A percentile compares a stretch with the other conserved stretches of the same genome.
phyloP scores from a whole-genome alignment of 1,140 invertebrate genomes.

The Saccostrea cuccullata region DNA sequence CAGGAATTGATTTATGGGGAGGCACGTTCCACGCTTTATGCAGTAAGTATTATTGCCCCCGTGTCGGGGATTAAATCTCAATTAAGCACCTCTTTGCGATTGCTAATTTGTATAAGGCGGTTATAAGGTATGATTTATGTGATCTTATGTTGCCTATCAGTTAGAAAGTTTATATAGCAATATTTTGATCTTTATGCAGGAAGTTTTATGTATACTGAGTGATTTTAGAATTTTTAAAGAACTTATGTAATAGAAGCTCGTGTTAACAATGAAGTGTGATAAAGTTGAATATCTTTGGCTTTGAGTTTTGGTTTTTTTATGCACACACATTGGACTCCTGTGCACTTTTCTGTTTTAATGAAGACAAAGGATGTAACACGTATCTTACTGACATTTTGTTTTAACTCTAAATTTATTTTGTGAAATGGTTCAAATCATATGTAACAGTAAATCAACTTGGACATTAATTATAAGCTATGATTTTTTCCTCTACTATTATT shows the following conservation, averaged over 20 bases:
- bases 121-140: conserved; percentile 29
- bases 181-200: not conserved
- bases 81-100: conserved; percentile 13
- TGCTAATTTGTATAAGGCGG: conserved; percentile 20
- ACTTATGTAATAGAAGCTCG: not conserved
- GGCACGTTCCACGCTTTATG: not conserved
- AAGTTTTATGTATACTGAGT: not conserved
- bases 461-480: no score
- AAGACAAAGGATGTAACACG: no score
- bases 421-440: no score
- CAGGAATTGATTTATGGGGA: conserved; percentile 22
- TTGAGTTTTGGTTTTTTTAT: not conserved
- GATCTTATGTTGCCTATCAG: not conserved
- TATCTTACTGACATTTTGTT: no score
- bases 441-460: no score
- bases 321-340: not conserved
- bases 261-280: not conserved
- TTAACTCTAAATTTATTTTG: no score
- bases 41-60: conserved; percentile 6
- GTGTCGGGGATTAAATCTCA: conserved; percentile 25
- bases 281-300: not conserved
- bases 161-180: not conserved
- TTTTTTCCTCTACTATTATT: no score
- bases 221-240: not conserved
- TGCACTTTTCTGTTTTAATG: not conserved